phyloP scores from a whole-genome alignment of 2,113 vertebrate species.

The Callaeas wilsoni region DNA sequence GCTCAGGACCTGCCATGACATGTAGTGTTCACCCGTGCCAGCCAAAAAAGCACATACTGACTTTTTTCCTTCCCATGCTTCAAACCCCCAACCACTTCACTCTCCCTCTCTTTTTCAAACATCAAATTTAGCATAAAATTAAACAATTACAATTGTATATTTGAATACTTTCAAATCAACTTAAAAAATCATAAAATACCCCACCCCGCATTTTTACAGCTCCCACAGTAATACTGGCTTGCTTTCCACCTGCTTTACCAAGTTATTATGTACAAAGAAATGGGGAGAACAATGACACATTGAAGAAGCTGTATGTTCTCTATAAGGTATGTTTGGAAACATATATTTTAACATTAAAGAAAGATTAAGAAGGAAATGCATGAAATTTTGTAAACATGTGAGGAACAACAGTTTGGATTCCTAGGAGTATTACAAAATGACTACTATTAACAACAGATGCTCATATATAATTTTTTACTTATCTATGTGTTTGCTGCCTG shows the following conservation, averaged over 20 bases:
- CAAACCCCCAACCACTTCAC: background rate
- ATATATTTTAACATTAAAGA: background rate
- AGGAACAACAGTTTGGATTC: background rate
- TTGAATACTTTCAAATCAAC: background rate
- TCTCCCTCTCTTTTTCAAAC: background rate
- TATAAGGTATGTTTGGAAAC: background rate
- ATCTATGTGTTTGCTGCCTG: background rate
- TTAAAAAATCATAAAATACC: background rate
- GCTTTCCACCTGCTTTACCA: background rate
- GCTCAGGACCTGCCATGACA: background rate
- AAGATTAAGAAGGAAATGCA: background rate
- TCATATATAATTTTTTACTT: background rate
- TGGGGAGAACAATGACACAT: background rate
- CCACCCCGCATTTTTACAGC: accelerated
- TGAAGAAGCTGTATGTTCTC: background rate
- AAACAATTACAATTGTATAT: background rate
- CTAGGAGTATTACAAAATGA: background rate
- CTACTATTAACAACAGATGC: background rate
- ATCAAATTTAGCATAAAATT: background rate
- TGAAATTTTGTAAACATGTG: background rate
- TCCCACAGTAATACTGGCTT: background rate
- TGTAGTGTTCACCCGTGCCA: background rate
- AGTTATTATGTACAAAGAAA: background rate
- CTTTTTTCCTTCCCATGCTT: background rate
- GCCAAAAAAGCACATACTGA: background rate